Percentiles rank a stretch among this genome's conserved stretches.
These are phyloP conservation scores for Anoplolepis gracilipes DNA, from an alignment of 1,140 invertebrate species.

Conservation along the genomic window DNA sequence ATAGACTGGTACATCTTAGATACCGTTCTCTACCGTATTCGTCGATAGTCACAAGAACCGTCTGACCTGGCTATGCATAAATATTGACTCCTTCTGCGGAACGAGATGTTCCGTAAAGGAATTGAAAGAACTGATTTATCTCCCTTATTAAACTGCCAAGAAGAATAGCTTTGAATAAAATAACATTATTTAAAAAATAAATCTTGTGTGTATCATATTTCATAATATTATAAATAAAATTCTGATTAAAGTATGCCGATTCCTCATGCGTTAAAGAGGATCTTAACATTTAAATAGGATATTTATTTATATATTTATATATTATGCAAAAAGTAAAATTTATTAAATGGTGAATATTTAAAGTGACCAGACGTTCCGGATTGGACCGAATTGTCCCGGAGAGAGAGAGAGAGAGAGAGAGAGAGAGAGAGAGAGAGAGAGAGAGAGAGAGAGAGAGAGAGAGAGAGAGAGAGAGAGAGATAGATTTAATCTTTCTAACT, in stretches of 20 bases:
- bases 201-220: not conserved
- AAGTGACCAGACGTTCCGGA: too few relatives aligned
- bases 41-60: constrained; percentile 47
- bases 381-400: too few relatives aligned
- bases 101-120: not conserved
- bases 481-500: too few relatives aligned
- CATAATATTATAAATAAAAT: not conserved
- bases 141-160: not conserved
- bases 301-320: not conserved
- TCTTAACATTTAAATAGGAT: not conserved
- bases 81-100: constrained; percentile 7
- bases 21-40: constrained; percentile 37
- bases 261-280: not conserved
- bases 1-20: constrained; percentile 50
- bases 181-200: not conserved
- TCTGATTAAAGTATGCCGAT: not conserved
- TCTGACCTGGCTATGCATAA: not conserved
- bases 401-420: too few relatives aligned
- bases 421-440: too few relatives aligned
- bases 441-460: too few relatives aligned
- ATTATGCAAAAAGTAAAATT: not conserved
- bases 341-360: not conserved
- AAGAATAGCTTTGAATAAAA: not conserved
- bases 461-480: too few relatives aligned
- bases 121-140: not conserved